A percentile compares a stretch with the other conserved stretches of the same genome.
phyloP scores from a whole-genome alignment of 2,888 invertebrate genomes.

The Volucella inflata region DNA sequence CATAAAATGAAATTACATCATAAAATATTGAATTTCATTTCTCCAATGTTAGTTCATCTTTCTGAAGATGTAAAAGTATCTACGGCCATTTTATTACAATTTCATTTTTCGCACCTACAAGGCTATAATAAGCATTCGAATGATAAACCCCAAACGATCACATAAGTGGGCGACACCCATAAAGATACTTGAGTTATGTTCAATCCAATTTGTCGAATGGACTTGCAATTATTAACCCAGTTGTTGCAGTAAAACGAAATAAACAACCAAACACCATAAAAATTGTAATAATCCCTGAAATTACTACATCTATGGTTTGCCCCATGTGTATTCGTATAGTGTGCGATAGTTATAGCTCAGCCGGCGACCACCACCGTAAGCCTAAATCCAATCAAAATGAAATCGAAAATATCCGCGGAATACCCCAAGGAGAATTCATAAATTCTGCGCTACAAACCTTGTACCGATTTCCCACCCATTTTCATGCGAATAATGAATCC shows the following conservation, averaged over 20 bases:
- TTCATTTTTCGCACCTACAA: constrained; percentile 25
- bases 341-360: too few relatives aligned
- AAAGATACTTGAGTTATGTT: constrained; percentile 53
- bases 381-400: constrained; percentile 54
- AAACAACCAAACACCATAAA: constrained; percentile 47
- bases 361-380: constrained; percentile 42
- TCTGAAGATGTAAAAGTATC: constrained; percentile 38
- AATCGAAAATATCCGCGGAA: constrained; percentile 30
- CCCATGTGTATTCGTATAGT: constrained; percentile 27
- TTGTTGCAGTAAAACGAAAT: constrained; percentile 32
- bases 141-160: constrained; percentile 39
- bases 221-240: constrained; percentile 66
- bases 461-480: constrained; percentile 52
- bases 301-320: constrained; percentile 9
- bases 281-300: constrained; percentile 54
- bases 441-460: constrained; percentile 34
- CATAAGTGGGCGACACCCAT: constrained; percentile 67
- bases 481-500: constrained; percentile 34
- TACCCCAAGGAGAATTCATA: constrained; percentile 50
- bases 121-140: background rate
- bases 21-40: constrained; percentile 60
- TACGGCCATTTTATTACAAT: constrained; percentile 39
- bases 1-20: constrained; percentile 16
- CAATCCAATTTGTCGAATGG: constrained; percentile 55
- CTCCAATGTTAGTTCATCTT: constrained; percentile 40